Evolutionary conservation across 2,113 vertebrate genomes (phyloP).

Genomic region (Oreochromis tanganicae): DNA sequence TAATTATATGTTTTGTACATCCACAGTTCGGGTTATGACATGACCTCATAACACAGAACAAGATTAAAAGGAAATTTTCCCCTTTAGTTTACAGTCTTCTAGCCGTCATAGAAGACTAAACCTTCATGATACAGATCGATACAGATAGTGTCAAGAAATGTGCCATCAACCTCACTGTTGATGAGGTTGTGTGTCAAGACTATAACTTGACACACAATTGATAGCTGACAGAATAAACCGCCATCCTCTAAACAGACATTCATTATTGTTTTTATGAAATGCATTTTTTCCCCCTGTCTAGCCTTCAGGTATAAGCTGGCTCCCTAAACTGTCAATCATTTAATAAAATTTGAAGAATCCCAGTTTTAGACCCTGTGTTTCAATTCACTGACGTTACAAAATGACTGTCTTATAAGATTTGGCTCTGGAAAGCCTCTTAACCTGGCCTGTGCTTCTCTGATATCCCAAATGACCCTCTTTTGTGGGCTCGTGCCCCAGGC

Average conservation of each 20-base stretch:
- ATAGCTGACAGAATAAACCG: not conserved
- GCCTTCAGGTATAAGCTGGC: not conserved
- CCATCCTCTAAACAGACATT: not conserved
- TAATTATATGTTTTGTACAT: not conserved
- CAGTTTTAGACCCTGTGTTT: not conserved
- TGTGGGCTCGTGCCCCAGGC: slow-evolving; percentile 1
- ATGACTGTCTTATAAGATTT: not conserved
- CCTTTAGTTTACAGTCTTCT: not conserved
- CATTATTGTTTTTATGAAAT: not conserved
- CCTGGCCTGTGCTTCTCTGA: slow-evolving; percentile 18
- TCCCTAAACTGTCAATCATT: not conserved
- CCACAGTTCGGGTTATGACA: not conserved
- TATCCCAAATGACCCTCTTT: slow-evolving; percentile 28
- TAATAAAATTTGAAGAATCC: not conserved
- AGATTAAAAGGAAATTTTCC: not conserved
- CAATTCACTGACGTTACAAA: not conserved
- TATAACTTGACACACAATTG: not conserved
- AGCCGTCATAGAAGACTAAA: not conserved
- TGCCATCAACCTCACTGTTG: not conserved
- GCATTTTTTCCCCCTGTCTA: accelerated
- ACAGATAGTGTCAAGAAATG: not conserved
- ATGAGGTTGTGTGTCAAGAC: not conserved
- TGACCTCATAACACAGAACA: not conserved
- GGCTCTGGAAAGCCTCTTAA: not conserved
- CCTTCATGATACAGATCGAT: not conserved